These are phyloP conservation scores for Aphelinus certus DNA, from an alignment of 1,140 invertebrate genomes.

Conservation along the genomic window DNA sequence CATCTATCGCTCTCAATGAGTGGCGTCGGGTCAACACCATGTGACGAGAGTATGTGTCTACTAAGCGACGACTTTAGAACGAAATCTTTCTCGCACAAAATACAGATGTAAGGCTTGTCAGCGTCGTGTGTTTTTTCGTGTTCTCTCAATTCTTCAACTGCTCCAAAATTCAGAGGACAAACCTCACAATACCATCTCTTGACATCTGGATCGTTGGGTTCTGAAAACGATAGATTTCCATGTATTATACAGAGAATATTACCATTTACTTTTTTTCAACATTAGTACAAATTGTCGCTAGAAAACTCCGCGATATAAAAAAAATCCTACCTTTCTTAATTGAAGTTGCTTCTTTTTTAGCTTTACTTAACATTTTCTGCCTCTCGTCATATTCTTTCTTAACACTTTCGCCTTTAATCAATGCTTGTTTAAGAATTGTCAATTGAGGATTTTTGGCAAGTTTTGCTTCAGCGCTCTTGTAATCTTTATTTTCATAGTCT, in stretches of 20 bases:
- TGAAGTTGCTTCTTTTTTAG: slow-evolving; percentile 50
- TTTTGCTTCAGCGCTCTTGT: slow-evolving; percentile 60
- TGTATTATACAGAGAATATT: neutral
- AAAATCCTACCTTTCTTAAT: slow-evolving; percentile 43
- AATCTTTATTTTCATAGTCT: slow-evolving; percentile 59
- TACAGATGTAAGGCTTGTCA: slow-evolving; percentile 60
- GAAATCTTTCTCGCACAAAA: slow-evolving; percentile 64
- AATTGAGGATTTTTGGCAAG: slow-evolving; percentile 63
- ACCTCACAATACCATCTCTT: slow-evolving; percentile 61
- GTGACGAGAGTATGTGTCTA: slow-evolving; percentile 62
- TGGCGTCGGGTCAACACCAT: slow-evolving; percentile 61
- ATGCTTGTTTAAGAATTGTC: slow-evolving; percentile 62
- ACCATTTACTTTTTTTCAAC: neutral
- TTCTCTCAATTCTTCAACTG: slow-evolving; percentile 55
- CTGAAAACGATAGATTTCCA: slow-evolving; percentile 17
- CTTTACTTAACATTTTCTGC: slow-evolving; percentile 45
- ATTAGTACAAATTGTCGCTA: neutral
- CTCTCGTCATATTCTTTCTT: slow-evolving; percentile 50
- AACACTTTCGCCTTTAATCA: slow-evolving; percentile 57
- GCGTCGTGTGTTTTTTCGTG: slow-evolving; percentile 58
- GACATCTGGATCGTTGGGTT: slow-evolving; percentile 42
- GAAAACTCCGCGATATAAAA: too few species aligned
- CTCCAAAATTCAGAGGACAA: slow-evolving; percentile 58
- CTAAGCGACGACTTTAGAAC: slow-evolving; percentile 60
- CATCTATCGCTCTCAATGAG: slow-evolving; percentile 60